Evolutionary conservation across 2,797 vertebrate genomes (phyloP), one percentile per base, ranked within the genome.

Genomic region (Anolis apletophallus): DNA sequence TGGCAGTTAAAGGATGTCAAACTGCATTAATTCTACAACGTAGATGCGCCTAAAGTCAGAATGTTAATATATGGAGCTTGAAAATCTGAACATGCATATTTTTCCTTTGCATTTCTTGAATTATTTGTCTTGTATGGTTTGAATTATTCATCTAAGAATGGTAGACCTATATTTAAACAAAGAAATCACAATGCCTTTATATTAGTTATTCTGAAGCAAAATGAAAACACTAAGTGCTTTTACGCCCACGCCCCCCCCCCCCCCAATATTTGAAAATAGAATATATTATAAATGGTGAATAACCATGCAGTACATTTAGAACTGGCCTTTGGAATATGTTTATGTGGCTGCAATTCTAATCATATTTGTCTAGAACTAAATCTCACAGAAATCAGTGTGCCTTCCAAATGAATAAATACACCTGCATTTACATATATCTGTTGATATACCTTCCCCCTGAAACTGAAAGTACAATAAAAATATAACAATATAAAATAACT

Each of bases 401-500:
- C 10, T 40, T 72, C 46, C 36, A 50, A 46, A 6, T 61, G 34
- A 61, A 40, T 64, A 74, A 55, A 82, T 5, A 23, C 9, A 68
- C 61, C 54, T 21, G 3, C 59, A 59, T 74, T 13, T n/a, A 76
- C 52, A 54, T 14, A 5, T 34, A 59, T 68, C 17, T 52, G 61
- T 64, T 75, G 16, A 36, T 21, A 40, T 14, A 12, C 52, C 1
- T n/a, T 75, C 1, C 64, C 19, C 21, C 6, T 52, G 86, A 85
- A 85, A 54, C 36, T 55, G 32, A 71, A 81, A 29, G 26, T 16
- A 1, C 0, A 59, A 9, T 16, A 1, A 17, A 75, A 88, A 92
- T 86, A 83, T 54, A 83, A 78, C 90, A 73, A 75, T 34, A 83
- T 81, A 90, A 92, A 84, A 0, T 86, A 84, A 26, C 79, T 88